Percentiles rank a stretch among this genome's conserved stretches.
phyloP scores from a whole-genome alignment of 2,888 invertebrate genomes.

The Tanypteryx hageni region DNA sequence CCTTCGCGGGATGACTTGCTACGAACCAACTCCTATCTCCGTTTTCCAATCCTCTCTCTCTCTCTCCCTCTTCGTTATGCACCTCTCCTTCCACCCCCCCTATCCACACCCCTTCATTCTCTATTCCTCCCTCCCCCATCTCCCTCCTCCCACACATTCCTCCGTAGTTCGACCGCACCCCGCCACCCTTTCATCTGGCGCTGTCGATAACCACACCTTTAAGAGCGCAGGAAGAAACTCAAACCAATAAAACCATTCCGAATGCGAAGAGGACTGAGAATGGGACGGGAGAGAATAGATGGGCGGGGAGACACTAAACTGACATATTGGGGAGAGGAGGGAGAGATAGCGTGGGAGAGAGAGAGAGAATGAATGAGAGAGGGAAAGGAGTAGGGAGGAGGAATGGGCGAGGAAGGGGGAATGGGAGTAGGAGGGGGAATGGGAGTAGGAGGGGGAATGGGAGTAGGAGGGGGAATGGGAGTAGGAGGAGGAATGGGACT shows the following conservation, averaged over 20 bases:
- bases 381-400: no score
- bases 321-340: not conserved
- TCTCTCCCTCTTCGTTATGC: not conserved
- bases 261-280: not conserved
- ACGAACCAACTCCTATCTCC: no score
- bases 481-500: no score
- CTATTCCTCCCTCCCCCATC: not conserved
- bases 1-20: not conserved
- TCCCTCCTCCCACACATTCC: not conserved
- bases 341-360: not conserved
- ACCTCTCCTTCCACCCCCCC: not conserved
- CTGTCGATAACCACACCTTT: not conserved
- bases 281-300: not conserved
- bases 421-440: no score
- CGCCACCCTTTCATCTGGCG: not conserved
- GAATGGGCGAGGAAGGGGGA: no score
- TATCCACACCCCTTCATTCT: not conserved
- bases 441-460: no score
- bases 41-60: no score
- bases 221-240: not conserved
- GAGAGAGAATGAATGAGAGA: no score
- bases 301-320: conserved; percentile 2
- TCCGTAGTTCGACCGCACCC: not conserved
- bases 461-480: no score
- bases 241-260: not conserved